Evolutionary conservation across 2,797 vertebrate species (phyloP), one percentile per base, ranked within the genome.

Genomic region (Corythornis leucogaster): DNA sequence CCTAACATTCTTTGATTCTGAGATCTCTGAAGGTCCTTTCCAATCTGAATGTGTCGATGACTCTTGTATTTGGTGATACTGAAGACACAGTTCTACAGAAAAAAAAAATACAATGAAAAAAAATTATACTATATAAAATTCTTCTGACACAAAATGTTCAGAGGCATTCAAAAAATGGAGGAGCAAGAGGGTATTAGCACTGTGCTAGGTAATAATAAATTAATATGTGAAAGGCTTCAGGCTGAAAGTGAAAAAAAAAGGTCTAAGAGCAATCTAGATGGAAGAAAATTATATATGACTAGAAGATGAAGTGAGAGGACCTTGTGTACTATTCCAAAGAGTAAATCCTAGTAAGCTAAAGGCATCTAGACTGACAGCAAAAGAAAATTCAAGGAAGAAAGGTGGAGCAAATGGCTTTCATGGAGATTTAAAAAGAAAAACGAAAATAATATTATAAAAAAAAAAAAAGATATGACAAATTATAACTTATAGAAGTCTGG

Each of bases 201-300:
- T 61, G 31, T 59, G 9, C 8, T 69, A 76, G 15, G 28, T 38
- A 89, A 28, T 0, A 6, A n/a, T 0, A 5, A 83, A n/a, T 66
- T 83, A 53, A 54, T 58, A 38, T 30, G 20, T 64, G 59, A 85
- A 87, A 93, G 11, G 22, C 15, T 84, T 85, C n/a, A 42, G 10
- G 43, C 31, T 76, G 63, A 87, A 51, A 55, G 53, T 8, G 68
- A 73, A 31, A 55, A 54, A 22, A 55, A 55, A 21, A 31, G 53
- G 53, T 14, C 53, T n/a, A 89, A 89, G 78, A 86, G 17, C 20
- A 69, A n/a, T 87, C 40, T 42, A 68, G 45, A 74, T 80, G 48
- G 53, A 74, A 85, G n/a, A 48, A 87, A 94, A 93, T 91, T 90
- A n/a, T 38, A 61, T 66, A 25, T 71, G 38, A 93, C 57, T 15